A percentile compares a stretch with the other conserved stretches of the same genome.
Evolutionary conservation across 2,888 invertebrate genomes (phyloP).

Genomic region (Chrysolina americana): DNA sequence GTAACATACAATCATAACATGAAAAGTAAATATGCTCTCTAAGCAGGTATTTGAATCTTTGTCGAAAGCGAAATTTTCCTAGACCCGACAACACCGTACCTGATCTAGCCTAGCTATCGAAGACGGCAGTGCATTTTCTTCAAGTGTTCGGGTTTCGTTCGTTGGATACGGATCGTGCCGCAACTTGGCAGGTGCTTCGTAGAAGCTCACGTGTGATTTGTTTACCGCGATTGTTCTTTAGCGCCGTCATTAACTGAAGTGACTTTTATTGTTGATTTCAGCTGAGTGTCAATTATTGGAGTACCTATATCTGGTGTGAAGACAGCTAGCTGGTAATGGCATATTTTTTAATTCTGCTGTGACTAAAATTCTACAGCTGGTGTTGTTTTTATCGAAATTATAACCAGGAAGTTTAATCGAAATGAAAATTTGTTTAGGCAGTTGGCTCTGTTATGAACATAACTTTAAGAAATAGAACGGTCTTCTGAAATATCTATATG

Average conservation of each 20-base stretch:
- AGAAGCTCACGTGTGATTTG: slow-evolving; percentile 52
- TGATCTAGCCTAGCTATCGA: slow-evolving; percentile 51
- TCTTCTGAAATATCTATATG: too few species aligned
- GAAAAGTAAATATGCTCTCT: too few species aligned
- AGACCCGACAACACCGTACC: slow-evolving; percentile 43
- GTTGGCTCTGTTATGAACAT: too few species aligned
- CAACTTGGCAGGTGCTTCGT: slow-evolving; percentile 31
- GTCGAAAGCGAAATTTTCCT: slow-evolving; percentile 38
- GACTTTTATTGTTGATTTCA: slow-evolving; percentile 32
- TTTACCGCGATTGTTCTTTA: slow-evolving; percentile 39
- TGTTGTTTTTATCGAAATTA: not conserved
- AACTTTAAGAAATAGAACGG: too few species aligned
- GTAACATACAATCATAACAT: too few species aligned
- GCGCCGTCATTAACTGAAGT: slow-evolving; percentile 24
- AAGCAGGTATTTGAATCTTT: not conserved
- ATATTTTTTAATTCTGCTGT: not conserved
- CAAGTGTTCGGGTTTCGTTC: slow-evolving; percentile 48
- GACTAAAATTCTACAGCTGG: not conserved
- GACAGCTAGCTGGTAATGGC: slow-evolving; percentile 1
- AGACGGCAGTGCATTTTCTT: slow-evolving; percentile 50
- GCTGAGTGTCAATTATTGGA: slow-evolving; percentile 25
- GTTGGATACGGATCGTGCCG: slow-evolving; percentile 41
- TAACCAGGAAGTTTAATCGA: too few species aligned
- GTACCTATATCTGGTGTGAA: not conserved
- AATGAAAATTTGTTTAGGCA: too few species aligned